phyloP scores from a whole-genome alignment of 2,888 invertebrate genomes.

The Rhodophaea formosa region DNA sequence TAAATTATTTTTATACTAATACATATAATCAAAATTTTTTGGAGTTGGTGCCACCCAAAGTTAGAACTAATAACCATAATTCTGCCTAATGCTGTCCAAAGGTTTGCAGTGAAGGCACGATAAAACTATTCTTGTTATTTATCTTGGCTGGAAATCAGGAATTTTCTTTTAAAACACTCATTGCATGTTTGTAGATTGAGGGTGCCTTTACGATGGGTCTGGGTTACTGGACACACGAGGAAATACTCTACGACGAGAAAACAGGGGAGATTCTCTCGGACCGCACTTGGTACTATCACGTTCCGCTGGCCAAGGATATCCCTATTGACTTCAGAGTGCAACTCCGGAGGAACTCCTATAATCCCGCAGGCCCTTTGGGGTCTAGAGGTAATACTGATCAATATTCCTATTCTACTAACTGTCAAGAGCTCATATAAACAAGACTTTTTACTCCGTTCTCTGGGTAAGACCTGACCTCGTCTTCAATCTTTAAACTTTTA shows the following conservation, averaged over 20 bases:
- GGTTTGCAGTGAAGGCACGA: too few relatives aligned
- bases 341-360: constrained; percentile 83
- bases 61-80: too few relatives aligned
- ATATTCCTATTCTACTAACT: not conserved
- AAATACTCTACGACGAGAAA: constrained; percentile 82
- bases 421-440: not conserved
- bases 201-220: constrained; percentile 88
- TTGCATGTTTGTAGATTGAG: constrained; percentile 71
- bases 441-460: not conserved
- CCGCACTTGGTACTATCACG: constrained; percentile 90
- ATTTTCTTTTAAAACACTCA: not conserved
- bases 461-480: too few relatives aligned
- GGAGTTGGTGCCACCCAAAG: too few relatives aligned
- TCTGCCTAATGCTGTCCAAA: too few relatives aligned
- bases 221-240: constrained; percentile 89
- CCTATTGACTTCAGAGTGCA: constrained; percentile 87
- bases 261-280: constrained; percentile 87
- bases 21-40: too few relatives aligned
- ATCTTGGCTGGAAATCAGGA: too few relatives aligned
- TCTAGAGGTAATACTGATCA: constrained; percentile 44
- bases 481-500: not conserved
- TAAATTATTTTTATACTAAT: too few relatives aligned
- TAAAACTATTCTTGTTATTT: too few relatives aligned
- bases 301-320: constrained; percentile 88
- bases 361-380: constrained; percentile 74